Base-by-base conservation (phyloP, 2,797 vertebrate species). In the Periparus ater region DNA sequence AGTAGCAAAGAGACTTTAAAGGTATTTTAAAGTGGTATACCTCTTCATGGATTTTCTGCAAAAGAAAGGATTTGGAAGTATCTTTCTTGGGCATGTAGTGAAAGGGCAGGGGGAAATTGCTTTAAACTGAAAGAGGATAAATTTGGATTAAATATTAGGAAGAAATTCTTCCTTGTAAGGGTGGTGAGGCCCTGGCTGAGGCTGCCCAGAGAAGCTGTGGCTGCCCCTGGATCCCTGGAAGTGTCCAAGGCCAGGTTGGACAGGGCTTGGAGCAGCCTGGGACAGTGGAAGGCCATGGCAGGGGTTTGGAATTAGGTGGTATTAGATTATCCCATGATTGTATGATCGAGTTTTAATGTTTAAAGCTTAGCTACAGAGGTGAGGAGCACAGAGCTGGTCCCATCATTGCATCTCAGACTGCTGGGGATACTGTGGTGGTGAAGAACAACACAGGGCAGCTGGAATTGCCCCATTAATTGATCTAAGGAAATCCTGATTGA, bases 191-290 rank as follows among this genome's bases (percentile, higher is more conserved):
- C 9, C 11, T 58, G 44, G 34, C 15, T 67, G 1, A 42, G 38
- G 21, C 0, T 36, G 8, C 6, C 23, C 60, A 67, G 47, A 34
- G 34, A 8, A 17, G 5, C 25, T 74, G 61, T 34, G 47, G 30
- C 21, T 65, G 38, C n/a, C 5, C 51, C 44, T 26, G 25, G 48
- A 44, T 38, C n/a, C 38, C 60, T 80, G 45, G 23, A 29, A 79
- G 8, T 51, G 27, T 18, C 9, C 20, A 45, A 45, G 23, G n/a
- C 25, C n/a, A n/a, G 45, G 45, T 0, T 58, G 67, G 13, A 58
- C 0, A 0, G 17, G 19, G 17, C 4, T 79, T n/a, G n/a, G 53
- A 73, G 38, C 4, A n/a, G 0, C n/a, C 20, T 45, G 38, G 18
- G 5, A 1, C 2, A 23, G 16, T 5, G n/a, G 23, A 44, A 58